Evolutionary conservation across 2,888 invertebrate genomes (phyloP), one percentile per base, ranked within the genome.

Genomic region (Cheilosia soror): DNA sequence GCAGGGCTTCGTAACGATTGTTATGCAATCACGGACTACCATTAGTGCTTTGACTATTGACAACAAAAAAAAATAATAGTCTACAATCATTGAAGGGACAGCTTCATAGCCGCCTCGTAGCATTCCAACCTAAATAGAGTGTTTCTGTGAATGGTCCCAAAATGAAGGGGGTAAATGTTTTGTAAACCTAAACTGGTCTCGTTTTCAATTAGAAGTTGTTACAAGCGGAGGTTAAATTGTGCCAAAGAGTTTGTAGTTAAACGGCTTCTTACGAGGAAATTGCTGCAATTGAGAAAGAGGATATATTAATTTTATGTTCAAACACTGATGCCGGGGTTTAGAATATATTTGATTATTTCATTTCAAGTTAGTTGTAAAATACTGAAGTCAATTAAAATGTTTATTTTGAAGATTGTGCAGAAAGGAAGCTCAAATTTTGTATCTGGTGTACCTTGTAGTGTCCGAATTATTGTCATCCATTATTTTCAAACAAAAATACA

Each of bases 181-280:
- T 49, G 20, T 40, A 71, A 55, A 29, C 63, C 63, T 15, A 55
- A 63, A 47, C 37, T 40, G 47, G 47, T 71, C 69, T 63, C 44
- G 62, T 57, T 69, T 78, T 78, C 78, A 78, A 78, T 78, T 78
- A 63, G 37, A 69, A 77, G 53, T 55, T 44, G 77, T 62, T 33
- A 53, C 60, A 62, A 76, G 33, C 68, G 20, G 60, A 69, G 55
- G 53, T 37, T 42, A 53, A 42, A 20, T 66, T 66, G 42, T 31
- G 51, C 37, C 20, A 31, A 15, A 57, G 4, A 5, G 53, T 13
- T n/a, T 5, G 0, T 2, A 33, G 7, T 2, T 33, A 33, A 2
- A 2, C 9, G 9, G 33, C 9, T 33, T 3, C 3, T 33, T 33
- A 9, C 3, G 9, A 0, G 33, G 3, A 9, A 33, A 33, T 33